Conservation (phyloP, 2,888 invertebrate genomes). For the Drosophila kokeensis region DNA sequence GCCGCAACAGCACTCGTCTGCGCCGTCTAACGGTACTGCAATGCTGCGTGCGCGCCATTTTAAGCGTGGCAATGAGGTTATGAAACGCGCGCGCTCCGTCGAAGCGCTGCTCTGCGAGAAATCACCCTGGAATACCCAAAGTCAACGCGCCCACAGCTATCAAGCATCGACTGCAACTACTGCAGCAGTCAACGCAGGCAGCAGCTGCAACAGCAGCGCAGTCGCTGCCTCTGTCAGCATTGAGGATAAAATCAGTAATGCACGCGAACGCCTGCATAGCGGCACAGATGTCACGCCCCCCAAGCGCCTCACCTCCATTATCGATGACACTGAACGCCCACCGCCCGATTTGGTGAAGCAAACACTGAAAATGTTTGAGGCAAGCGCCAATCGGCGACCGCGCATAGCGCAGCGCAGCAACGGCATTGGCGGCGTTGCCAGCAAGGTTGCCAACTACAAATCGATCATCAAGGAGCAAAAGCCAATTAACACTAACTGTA, state of each 20-base stretch:
- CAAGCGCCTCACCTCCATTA: constrained; percentile 88
- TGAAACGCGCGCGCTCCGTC: constrained; percentile 94
- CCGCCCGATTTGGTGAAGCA: constrained; percentile 95
- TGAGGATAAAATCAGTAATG: constrained; percentile 85
- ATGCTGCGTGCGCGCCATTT: constrained; percentile 84
- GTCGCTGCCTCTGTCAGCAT: constrained; percentile 76
- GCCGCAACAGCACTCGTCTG: constrained; percentile 6
- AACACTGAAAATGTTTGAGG: constrained; percentile 93
- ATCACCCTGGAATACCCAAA: constrained; percentile 82
- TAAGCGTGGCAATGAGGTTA: constrained; percentile 87
- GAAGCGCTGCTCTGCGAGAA: constrained; percentile 92
- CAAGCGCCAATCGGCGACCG: constrained; percentile 86
- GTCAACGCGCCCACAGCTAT: constrained; percentile 45
- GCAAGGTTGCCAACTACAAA: constrained; percentile 88
- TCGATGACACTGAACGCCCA: constrained; percentile 92
- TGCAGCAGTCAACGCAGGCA: constrained; percentile 15
- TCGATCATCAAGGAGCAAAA: constrained; percentile 87
- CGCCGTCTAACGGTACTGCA: constrained; percentile 30
- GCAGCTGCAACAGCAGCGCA: not conserved
- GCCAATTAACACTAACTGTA: constrained; percentile 53
- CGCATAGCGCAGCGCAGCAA: constrained; percentile 85
- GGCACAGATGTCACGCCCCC: constrained; percentile 85
- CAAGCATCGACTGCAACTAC: constrained; percentile 16
- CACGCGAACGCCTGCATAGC: constrained; percentile 84
- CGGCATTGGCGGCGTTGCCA: constrained; percentile 87